Conservation (phyloP, 2,888 invertebrate species). For the Merodon equestris region DNA sequence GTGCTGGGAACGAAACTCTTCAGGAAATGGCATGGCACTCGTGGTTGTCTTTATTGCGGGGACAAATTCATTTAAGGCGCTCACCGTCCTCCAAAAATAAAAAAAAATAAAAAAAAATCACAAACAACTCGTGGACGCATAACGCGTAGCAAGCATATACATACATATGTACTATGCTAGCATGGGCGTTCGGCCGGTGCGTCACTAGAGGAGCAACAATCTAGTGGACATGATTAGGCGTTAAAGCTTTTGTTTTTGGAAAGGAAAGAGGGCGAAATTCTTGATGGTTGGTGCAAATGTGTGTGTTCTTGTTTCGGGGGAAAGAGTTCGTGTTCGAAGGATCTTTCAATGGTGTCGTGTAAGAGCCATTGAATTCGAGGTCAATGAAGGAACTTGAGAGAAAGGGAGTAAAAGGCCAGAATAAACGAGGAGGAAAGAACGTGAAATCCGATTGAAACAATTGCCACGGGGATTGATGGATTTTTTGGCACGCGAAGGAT, state of each 20-base stretch:
- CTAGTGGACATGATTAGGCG: slow-evolving; percentile 11
- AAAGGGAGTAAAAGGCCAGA: neutral
- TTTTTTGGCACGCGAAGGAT: slow-evolving; percentile 1
- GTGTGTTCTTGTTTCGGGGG: neutral
- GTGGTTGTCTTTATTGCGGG: slow-evolving; percentile 42
- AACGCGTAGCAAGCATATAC: slow-evolving; percentile 28
- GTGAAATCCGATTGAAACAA: slow-evolving; percentile 35
- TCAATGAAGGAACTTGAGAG: slow-evolving; percentile 44
- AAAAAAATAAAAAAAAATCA: slow-evolving; percentile 13
- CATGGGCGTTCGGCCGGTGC: neutral
- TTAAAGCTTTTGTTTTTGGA: slow-evolving; percentile 17
- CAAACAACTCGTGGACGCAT: slow-evolving; percentile 49
- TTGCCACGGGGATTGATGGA: slow-evolving; percentile 23
- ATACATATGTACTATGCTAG: neutral
- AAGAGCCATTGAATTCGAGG: slow-evolving; percentile 53
- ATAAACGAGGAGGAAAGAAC: neutral
- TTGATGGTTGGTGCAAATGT: neutral
- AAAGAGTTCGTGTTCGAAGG: slow-evolving; percentile 25
- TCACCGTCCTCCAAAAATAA: slow-evolving; percentile 27
- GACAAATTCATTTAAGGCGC: slow-evolving; percentile 57
- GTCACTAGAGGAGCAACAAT: slow-evolving; percentile 36
- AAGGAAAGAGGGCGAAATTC: neutral
- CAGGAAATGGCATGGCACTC: slow-evolving; percentile 48
- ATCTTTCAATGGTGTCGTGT: slow-evolving; percentile 34
- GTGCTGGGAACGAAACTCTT: no score